Percentiles rank a stretch among this genome's conserved stretches.
Evolutionary conservation across 2,113 vertebrate species (phyloP).

Genomic region (Suncus etruscus): DNA sequence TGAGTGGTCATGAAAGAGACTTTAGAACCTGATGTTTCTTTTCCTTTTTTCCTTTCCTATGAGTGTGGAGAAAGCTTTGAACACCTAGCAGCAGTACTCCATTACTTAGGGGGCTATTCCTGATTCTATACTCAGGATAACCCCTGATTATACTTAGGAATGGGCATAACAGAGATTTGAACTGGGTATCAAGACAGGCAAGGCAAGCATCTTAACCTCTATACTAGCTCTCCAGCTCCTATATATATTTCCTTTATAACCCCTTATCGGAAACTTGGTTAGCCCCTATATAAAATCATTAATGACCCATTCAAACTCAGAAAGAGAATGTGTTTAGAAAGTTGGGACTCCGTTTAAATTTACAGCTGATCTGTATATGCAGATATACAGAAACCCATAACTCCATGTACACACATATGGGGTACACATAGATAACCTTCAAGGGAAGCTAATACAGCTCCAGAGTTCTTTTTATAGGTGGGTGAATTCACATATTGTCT

Average conservation of each 20-base stretch:
- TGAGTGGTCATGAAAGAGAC: background rate
- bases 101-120: too few species aligned
- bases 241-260: background rate
- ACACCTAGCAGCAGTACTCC: too few species aligned
- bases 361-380: background rate
- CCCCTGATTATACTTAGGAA: too few species aligned
- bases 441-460: constrained; percentile 6
- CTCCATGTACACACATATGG: background rate
- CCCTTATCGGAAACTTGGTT: background rate
- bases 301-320: constrained; percentile 31
- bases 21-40: background rate
- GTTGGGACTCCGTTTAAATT: background rate
- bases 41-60: too few species aligned
- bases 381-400: background rate
- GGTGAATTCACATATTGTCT: background rate
- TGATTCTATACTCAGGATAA: too few species aligned
- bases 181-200: too few species aligned
- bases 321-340: constrained; percentile 48
- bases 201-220: too few species aligned
- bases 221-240: too few species aligned
- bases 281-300: background rate
- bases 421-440: background rate
- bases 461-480: constrained; percentile 24
- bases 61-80: too few species aligned
- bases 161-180: too few species aligned